Conservation (phyloP, 2,888 invertebrate genomes). For the Sphaerophoria rueppellii region DNA sequence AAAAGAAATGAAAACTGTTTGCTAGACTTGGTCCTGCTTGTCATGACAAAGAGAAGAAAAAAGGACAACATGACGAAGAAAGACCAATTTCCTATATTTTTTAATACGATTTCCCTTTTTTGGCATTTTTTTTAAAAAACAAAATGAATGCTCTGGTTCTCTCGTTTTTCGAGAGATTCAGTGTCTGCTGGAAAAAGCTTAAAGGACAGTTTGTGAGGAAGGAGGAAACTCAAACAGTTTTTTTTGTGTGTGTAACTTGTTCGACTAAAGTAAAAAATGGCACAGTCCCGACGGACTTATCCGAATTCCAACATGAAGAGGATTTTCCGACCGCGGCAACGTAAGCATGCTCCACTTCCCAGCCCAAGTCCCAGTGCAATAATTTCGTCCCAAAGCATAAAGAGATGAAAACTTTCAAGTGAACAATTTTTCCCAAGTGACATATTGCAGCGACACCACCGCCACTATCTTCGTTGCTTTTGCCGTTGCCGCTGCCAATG, state of each 20-base stretch:
- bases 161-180: constrained; percentile 16
- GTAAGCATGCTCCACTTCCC: background rate
- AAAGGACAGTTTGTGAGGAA: background rate
- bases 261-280: constrained; percentile 41
- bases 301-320: constrained; percentile 44
- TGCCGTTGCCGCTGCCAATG: background rate
- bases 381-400: constrained; percentile 67
- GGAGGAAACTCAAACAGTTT: constrained; percentile 57
- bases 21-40: constrained; percentile 2
- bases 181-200: background rate
- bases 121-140: constrained; percentile 21
- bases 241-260: constrained; percentile 35
- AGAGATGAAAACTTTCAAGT: constrained; percentile 74
- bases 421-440: constrained; percentile 73
- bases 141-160: constrained; percentile 1
- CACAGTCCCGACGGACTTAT: constrained; percentile 60
- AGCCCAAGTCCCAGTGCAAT: constrained; percentile 58
- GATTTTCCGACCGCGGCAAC: constrained; percentile 41
- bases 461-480: background rate
- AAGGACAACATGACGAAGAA: constrained; percentile 18
- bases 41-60: background rate
- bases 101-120: constrained; percentile 59
- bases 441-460: constrained; percentile 65
- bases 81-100: constrained; percentile 49
- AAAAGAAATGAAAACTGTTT: constrained; percentile 19